phyloP scores from a whole-genome alignment of 2,888 invertebrate species.

The Conistra vaccinii region DNA sequence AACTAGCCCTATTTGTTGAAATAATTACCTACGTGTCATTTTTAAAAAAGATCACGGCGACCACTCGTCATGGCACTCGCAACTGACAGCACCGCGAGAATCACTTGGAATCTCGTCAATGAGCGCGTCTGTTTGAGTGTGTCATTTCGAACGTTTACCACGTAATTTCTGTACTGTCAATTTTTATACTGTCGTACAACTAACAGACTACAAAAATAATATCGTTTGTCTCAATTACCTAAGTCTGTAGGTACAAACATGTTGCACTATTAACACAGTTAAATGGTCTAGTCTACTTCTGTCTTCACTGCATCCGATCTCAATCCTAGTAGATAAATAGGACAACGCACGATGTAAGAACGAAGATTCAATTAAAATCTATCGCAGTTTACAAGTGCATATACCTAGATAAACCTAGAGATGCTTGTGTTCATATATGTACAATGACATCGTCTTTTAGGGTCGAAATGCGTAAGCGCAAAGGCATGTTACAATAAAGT shows the following conservation, averaged over 20 bases:
- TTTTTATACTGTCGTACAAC: too few species aligned
- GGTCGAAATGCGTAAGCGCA: not conserved
- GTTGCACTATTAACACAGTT: conserved; percentile 32
- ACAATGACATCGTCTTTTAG: not conserved
- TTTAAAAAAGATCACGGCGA: too few species aligned
- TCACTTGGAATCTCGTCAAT: too few species aligned
- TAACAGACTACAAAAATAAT: not conserved
- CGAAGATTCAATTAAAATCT: conserved; percentile 45
- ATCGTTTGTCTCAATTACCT: not conserved
- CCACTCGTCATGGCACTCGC: too few species aligned
- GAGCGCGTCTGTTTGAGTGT: too few species aligned
- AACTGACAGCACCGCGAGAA: too few species aligned
- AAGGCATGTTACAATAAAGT: not conserved
- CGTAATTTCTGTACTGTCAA: too few species aligned
- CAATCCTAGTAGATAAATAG: conserved; percentile 41
- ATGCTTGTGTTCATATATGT: too few species aligned
- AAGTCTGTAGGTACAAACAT: not conserved
- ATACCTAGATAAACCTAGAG: not conserved
- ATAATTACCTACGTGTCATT: too few species aligned
- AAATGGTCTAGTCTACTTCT: conserved; percentile 23
- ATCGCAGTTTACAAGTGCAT: not conserved
- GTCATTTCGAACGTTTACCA: too few species aligned
- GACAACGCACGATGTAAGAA: conserved; percentile 17
- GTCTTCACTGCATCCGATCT: conserved; percentile 42
- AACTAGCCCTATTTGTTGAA: too few species aligned